Conservation (phyloP, 2,797 vertebrate genomes). For the Cottoperca gobio region DNA sequence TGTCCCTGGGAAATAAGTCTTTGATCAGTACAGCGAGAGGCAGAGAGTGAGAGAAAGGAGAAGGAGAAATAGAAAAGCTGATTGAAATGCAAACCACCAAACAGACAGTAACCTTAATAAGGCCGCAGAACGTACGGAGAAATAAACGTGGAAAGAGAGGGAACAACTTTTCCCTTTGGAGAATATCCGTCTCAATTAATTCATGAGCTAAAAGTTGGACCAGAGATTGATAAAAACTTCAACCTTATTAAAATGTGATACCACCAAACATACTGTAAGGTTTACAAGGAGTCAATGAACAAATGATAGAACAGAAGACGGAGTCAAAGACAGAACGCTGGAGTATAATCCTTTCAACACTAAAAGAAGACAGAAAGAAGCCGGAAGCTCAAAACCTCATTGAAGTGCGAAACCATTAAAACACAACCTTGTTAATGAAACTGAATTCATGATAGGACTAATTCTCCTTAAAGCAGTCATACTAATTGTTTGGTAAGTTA, state of each 20-base stretch:
- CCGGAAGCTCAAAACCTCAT: constrained; percentile 36
- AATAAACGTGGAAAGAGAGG: background rate
- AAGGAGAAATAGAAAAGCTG: background rate
- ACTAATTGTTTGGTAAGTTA: constrained; percentile 31
- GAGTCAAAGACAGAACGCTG: background rate
- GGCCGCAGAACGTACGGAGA: constrained; percentile 25
- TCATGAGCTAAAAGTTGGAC: background rate
- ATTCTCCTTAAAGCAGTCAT: background rate
- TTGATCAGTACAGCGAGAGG: constrained; percentile 47
- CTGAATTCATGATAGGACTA: background rate
- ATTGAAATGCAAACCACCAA: constrained; percentile 59
- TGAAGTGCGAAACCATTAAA: constrained; percentile 39
- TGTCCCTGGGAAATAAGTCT: constrained; percentile 41
- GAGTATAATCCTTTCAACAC: constrained; percentile 31
- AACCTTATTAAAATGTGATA: constrained; percentile 5
- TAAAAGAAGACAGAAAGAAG: constrained; percentile 8
- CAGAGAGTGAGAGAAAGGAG: constrained; percentile 9
- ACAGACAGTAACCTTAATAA: constrained; percentile 29
- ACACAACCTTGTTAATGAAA: constrained; percentile 34
- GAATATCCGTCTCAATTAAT: constrained; percentile 14
- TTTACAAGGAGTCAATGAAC: background rate
- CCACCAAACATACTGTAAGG: background rate
- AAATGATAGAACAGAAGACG: too few relatives aligned
- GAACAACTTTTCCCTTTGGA: constrained; percentile 8
- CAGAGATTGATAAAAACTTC: background rate